phyloP scores from a whole-genome alignment of 2,797 vertebrate genomes.

The Ceyx erithaca region DNA sequence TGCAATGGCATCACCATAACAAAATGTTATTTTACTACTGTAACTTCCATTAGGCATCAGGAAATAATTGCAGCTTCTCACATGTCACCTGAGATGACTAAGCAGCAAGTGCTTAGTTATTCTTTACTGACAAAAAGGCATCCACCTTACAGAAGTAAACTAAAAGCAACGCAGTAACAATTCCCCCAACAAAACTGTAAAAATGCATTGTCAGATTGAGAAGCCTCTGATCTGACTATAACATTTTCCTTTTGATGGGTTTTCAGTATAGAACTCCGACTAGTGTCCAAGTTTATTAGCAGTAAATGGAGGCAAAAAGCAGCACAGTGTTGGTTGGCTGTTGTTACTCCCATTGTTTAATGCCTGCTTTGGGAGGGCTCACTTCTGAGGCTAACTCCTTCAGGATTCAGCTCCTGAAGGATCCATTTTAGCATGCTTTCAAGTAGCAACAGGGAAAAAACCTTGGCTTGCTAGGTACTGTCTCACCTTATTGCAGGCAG shows the following conservation, averaged over 20 bases:
- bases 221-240: background rate
- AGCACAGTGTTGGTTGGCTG: background rate
- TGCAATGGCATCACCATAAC: background rate
- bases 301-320: background rate
- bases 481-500: constrained; percentile 9
- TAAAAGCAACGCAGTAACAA: background rate
- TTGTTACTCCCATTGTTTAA: background rate
- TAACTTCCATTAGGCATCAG: background rate
- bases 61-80: background rate
- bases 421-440: background rate
- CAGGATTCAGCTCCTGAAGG: constrained; percentile 15
- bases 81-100: background rate
- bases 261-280: background rate
- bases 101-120: background rate
- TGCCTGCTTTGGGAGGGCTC: background rate
- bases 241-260: background rate
- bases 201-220: background rate
- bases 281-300: background rate
- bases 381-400: constrained; percentile 21
- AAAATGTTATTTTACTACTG: background rate
- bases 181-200: background rate
- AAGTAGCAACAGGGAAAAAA: background rate
- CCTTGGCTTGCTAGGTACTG: background rate
- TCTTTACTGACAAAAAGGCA: background rate
- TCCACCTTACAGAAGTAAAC: background rate